Percentiles rank a stretch among this genome's conserved stretches.
phyloP scores from a whole-genome alignment of 1,140 invertebrate genomes.

The Cecropterus lyciades region DNA sequence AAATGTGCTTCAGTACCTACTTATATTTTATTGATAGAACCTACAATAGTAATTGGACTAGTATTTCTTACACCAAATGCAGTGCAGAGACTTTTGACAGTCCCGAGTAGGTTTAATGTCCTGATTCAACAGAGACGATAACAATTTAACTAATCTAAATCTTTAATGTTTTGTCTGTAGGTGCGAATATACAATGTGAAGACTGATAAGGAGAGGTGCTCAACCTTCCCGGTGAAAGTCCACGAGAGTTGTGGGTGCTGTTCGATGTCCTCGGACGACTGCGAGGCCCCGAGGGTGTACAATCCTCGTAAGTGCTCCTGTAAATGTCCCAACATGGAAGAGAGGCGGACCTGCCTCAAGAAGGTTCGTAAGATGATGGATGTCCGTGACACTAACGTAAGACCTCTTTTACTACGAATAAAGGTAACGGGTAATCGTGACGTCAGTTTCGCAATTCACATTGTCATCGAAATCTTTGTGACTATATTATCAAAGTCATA shows the following conservation, averaged over 20 bases:
- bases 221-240: conserved; percentile 61
- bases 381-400: conserved; percentile 59
- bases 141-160: too few species aligned
- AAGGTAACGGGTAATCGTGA: background rate
- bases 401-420: background rate
- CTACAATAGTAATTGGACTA: too few species aligned
- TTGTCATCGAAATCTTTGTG: too few species aligned
- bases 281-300: conserved; percentile 58
- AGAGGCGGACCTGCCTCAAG: conserved; percentile 65
- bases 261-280: conserved; percentile 46
- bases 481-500: too few species aligned
- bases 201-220: conserved; percentile 68
- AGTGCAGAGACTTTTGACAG: too few species aligned
- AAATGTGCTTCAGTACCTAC: too few species aligned
- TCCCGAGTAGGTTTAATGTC: too few species aligned
- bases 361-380: conserved; percentile 81
- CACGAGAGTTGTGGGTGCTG: conserved; percentile 70
- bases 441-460: conserved; percentile 2
- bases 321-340: conserved; percentile 72
- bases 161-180: conserved; percentile 41
- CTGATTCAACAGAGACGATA: too few species aligned
- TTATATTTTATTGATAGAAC: too few species aligned
- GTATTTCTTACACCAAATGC: too few species aligned
- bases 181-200: conserved; percentile 70
- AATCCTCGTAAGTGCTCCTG: conserved; percentile 81